Percentiles rank a stretch among this genome's conserved stretches.
phyloP scores from a whole-genome alignment of 2,888 invertebrate species.

The Pachymerium ferrugineum region DNA sequence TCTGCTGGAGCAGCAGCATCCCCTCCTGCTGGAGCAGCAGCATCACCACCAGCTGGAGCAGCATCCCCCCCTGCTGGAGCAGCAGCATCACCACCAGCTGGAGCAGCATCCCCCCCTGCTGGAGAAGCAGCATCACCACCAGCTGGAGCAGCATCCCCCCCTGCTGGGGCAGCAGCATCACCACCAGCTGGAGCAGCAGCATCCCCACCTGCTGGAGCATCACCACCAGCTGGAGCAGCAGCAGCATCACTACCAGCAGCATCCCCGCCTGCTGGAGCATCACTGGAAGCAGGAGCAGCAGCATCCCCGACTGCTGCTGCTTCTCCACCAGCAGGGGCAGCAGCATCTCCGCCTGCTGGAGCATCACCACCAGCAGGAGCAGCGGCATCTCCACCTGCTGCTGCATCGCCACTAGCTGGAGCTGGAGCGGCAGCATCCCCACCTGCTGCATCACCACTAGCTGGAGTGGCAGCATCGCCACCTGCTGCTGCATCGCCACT shows the following conservation, averaged over 20 bases:
- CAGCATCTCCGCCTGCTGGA: no score
- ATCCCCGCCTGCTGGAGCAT: conserved; percentile 27
- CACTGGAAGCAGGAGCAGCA: no score
- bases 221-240: conserved; percentile 4
- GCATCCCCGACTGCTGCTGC: no score
- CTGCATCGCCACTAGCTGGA: no score
- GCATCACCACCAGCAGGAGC: no score
- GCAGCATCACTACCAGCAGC: not conserved
- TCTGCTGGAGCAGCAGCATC: conserved; percentile 29
- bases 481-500: conserved; percentile 25
- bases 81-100: conserved; percentile 4
- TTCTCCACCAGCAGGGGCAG: no score
- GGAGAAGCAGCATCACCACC: not conserved
- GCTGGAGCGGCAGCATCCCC: no score
- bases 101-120: conserved; percentile 30
- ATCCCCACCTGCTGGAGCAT: conserved; percentile 32
- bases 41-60: conserved; percentile 1
- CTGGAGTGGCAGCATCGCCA: conserved; percentile 28
- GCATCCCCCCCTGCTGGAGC: conserved; percentile 26
- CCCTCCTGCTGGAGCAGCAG: conserved; percentile 25
- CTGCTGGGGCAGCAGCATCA: no score
- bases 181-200: conserved; percentile 23
- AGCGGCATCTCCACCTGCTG: no score
- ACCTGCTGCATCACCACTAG: conserved; percentile 29
- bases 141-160: conserved; percentile 30